A percentile compares a stretch with the other conserved stretches of the same genome.
Evolutionary conservation across 64 coral and sea anemone species (phyloP).

Genomic region (Pocillopora verrucosa): DNA sequence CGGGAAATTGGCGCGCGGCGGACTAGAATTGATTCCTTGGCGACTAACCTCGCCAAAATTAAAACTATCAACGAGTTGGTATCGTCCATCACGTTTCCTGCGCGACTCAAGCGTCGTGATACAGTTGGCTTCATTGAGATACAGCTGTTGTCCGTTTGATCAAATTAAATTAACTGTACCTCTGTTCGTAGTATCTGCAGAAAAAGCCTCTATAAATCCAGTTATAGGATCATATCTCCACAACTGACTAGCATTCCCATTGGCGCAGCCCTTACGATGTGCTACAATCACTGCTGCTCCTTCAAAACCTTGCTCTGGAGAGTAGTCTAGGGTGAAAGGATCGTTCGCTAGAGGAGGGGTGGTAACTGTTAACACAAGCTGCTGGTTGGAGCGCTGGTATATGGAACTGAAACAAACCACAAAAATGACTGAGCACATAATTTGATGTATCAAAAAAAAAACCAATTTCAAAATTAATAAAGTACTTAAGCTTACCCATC

Average conservation of each 20-base stretch:
- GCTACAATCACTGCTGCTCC: constrained; percentile 79
- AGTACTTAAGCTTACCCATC: constrained; percentile 70
- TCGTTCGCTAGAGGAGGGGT: constrained; percentile 75
- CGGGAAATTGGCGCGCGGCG: too few species aligned
- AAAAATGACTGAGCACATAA: background rate
- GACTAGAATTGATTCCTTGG: too few species aligned
- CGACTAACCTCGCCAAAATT: too few species aligned
- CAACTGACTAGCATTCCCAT: constrained; percentile 88
- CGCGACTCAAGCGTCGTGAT: background rate
- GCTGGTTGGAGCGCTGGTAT: constrained; percentile 67
- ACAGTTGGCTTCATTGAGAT: background rate
- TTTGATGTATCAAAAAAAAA: background rate
- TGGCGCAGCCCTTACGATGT: constrained; percentile 59
- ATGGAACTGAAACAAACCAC: constrained; percentile 51
- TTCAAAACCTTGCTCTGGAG: constrained; percentile 62
- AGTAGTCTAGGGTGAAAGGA: constrained; percentile 53
- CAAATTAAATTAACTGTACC: constrained; percentile 39
- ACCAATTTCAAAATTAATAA: too few species aligned
- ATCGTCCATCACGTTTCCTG: background rate
- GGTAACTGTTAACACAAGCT: constrained; percentile 87
- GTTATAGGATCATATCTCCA: constrained; percentile 83
- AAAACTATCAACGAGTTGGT: too few species aligned
- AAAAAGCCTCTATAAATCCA: constrained; percentile 83
- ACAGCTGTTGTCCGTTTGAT: background rate
- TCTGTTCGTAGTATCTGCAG: constrained; percentile 82